A percentile compares a stretch with the other conserved stretches of the same genome.
These are phyloP conservation scores for Pteria penguin DNA, from an alignment of 2,888 invertebrate genomes.

Conservation along the genomic window DNA sequence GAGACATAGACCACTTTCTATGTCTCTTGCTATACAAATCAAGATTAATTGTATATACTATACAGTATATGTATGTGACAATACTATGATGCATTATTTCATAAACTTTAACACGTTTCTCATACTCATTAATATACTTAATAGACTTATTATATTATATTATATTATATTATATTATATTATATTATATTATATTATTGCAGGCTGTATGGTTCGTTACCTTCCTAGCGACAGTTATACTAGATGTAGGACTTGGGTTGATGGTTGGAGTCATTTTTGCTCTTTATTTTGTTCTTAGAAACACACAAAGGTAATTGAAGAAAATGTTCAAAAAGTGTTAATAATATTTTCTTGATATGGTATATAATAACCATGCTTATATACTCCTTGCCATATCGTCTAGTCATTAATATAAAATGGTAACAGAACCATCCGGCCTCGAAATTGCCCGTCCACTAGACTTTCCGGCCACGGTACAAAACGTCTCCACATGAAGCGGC, in stretches of 20 bases:
- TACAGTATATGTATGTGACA: not conserved
- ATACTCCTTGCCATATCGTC: no score
- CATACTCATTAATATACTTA: no score
- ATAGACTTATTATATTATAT: no score
- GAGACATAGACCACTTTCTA: no score
- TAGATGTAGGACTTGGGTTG: conserved; percentile 91
- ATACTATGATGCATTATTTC: not conserved
- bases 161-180: not conserved
- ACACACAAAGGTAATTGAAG: conserved; percentile 69
- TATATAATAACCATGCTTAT: not conserved
- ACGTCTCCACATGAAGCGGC: no score
- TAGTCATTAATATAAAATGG: no score
- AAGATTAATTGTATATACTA: no score
- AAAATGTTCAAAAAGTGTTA: no score
- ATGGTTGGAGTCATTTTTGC: conserved; percentile 61
- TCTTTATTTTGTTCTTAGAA: conserved; percentile 60
- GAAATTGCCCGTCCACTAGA: no score
- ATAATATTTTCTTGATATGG: not conserved
- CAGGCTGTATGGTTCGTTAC: conserved; percentile 86
- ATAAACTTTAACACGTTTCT: not conserved
- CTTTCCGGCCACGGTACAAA: no score
- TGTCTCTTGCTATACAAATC: no score
- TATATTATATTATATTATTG: conserved; percentile 12
- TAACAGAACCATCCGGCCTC: no score
- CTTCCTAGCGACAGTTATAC: conserved; percentile 86